Evolutionary conservation across 2,888 invertebrate species (phyloP), one percentile per base, ranked within the genome.

Genomic region (Agrotis segetum): DNA sequence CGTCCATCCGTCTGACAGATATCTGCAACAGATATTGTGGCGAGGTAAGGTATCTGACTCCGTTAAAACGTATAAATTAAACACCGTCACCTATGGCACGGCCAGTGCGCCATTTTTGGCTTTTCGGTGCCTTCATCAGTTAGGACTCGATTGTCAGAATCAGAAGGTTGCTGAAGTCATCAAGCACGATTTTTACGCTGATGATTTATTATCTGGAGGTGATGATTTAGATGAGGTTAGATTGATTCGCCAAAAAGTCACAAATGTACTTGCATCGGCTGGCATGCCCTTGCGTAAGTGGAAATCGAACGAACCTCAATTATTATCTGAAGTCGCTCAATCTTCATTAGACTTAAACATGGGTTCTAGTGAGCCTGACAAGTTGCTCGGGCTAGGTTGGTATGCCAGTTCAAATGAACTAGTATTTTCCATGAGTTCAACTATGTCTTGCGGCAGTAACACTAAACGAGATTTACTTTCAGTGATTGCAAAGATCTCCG

Each of bases 1-100:
- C 4, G 53, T 53, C 53, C 53, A 53, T 9, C 61, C 49, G 40
- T 59, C 60, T 11, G 62, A 62, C 19, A 62, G 62, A 19, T 14
- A 62, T 29, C 7, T 62, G 34, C 49, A 62, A 5, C 49, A 62
- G 16, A 34, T 34, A 14, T 50, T 62, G 16, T 49, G 49, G 49
- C 52, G 16, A 59, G 40, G 34, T 34, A 34, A 34, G 34, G 34
- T 7, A 34, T 34, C 34, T 34, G 34, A 34, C 34, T 34, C 34
- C 34, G 34, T 34, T 6, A 34, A 34, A 34, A 34, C 34, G 34
- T 34, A 34, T 34, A 34, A 34, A 47, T 47, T 47, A 47, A 47
- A 47, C 46, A 47, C 46, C 46, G 46, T 47, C 46, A 34, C 34
- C 34, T 34, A 34, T 34, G 34, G 34, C 34, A 34, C 34, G 49